phyloP scores from a whole-genome alignment of 2,888 invertebrate species.

The Hyppa rectilinea region DNA sequence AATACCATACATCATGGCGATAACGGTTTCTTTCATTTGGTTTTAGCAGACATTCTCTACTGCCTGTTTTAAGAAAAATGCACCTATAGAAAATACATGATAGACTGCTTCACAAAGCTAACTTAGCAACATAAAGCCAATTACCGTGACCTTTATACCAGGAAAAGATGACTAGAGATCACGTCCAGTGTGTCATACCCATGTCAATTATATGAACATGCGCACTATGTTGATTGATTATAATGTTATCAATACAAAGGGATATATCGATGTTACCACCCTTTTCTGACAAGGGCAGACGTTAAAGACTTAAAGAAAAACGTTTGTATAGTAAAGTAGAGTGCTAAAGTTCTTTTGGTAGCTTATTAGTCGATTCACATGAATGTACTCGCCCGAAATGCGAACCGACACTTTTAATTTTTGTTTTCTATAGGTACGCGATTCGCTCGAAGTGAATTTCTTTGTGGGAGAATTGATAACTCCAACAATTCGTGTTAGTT shows the following conservation, averaged over 20 bases:
- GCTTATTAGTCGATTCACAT: too few relatives aligned
- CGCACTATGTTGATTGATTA: conserved; percentile 61
- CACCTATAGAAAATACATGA: too few relatives aligned
- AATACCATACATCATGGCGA: too few relatives aligned
- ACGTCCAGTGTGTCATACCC: conserved; percentile 63
- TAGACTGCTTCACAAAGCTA: too few relatives aligned
- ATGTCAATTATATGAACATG: conserved; percentile 57
- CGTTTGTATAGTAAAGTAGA: neutral
- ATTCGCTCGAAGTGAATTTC: too few relatives aligned
- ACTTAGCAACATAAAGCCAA: conserved; percentile 35
- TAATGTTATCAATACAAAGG: conserved; percentile 49
- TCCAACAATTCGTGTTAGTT: too few relatives aligned
- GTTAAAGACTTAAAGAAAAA: conserved; percentile 25
- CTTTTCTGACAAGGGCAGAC: conserved; percentile 29
- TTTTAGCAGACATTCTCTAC: neutral
- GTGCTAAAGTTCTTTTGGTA: too few relatives aligned
- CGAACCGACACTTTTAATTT: too few relatives aligned
- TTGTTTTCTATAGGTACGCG: too few relatives aligned
- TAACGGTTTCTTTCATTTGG: neutral
- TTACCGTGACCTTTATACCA: conserved; percentile 43
- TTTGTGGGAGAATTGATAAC: too few relatives aligned
- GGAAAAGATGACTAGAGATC: conserved; percentile 43
- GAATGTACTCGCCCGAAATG: too few relatives aligned
- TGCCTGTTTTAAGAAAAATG: too few relatives aligned
- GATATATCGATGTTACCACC: conserved; percentile 12